Base-by-base conservation (phyloP, 2,113 vertebrate species). In the Dendrocopos noguchii region DNA sequence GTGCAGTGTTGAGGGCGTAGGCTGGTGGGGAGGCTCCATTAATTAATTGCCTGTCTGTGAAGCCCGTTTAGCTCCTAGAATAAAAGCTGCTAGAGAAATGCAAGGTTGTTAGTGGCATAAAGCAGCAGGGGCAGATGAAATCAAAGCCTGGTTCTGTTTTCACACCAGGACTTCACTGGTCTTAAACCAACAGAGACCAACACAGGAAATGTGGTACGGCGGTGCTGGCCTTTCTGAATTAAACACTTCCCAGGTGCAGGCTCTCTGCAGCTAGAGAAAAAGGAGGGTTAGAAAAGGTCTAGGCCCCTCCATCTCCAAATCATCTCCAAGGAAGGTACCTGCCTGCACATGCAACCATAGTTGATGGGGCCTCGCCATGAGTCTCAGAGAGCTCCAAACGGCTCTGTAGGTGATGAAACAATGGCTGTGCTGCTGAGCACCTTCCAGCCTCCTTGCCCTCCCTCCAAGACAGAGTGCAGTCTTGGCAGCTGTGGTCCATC, bases 31-130 rank as follows among this genome's bases (percentile, higher is more conserved):
- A 95, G 81, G 75, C 81, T 89, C 87, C n/a, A 57, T 94, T 93
- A 96, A 96, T 93, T 94, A 96, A 95, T 92, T 87, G 89, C 67
- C 87, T 93, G 94, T 96, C 94, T 95, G 95, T 84, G 93, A 95
- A 95, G 94, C 75, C 94, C 42, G 1, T 96, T 96, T 92, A 93
- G 84, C 84, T 94, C 63, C 80, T 74, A 88, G 92, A 92, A 95
- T 94, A 94, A 95, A 96, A 95, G 92, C 87, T 3, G 8, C 82
- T 83, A 50, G 73, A 77, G 80, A 92, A 95, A 91, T 61, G 72
- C 63, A 56, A 87, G 93, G 91, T 70, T 88, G 74, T 87, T 90
- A 91, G 84, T 88, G 73, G 77, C 9, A 61, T 74, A 80, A 92
- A 94, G 83, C 91, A 94, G 95, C 83, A 83, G 92, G 94, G 72